Conservation (phyloP, 2,888 invertebrate species). For the Epistrophe eligans region DNA sequence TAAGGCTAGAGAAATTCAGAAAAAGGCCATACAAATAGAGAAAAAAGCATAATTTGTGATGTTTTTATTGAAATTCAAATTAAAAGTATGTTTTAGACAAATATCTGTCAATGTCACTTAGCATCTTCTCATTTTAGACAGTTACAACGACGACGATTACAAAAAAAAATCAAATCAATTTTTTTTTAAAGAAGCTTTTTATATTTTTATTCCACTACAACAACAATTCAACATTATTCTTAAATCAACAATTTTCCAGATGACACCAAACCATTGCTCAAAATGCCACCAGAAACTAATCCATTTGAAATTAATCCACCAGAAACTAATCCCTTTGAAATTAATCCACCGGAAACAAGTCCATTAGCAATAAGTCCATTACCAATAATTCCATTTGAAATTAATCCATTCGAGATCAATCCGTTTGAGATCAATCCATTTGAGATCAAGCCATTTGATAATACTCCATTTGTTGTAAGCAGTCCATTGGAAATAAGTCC, state of each 20-base stretch:
- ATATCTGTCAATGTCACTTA: too few relatives aligned
- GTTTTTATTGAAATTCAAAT: too few relatives aligned
- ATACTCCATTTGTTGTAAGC: conserved; percentile 8
- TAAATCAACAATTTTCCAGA: conserved; percentile 29
- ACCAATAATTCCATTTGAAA: conserved; percentile 8
- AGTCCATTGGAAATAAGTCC: conserved; percentile 45
- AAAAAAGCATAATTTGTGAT: too few relatives aligned
- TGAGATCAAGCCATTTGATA: conserved; percentile 20
- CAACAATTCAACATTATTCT: neutral
- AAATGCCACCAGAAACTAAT: conserved; percentile 30
- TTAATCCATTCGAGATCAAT: conserved; percentile 19
- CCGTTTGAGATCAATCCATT: too few relatives aligned
- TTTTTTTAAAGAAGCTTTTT: conserved; percentile 21
- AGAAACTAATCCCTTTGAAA: conserved; percentile 27
- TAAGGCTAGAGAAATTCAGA: too few relatives aligned
- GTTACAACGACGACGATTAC: too few relatives aligned
- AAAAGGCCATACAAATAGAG: too few relatives aligned
- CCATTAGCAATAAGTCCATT: conserved; percentile 24
- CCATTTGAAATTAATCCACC: conserved; percentile 22
- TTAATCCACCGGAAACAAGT: conserved; percentile 20
- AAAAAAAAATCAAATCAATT: too few relatives aligned
- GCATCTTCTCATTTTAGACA: too few relatives aligned
- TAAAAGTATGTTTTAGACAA: too few relatives aligned
- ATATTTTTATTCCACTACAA: conserved; percentile 28
- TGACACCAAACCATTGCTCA: conserved; percentile 31